phyloP scores from a whole-genome alignment of 2,113 vertebrate species.

The Gallinago media region DNA sequence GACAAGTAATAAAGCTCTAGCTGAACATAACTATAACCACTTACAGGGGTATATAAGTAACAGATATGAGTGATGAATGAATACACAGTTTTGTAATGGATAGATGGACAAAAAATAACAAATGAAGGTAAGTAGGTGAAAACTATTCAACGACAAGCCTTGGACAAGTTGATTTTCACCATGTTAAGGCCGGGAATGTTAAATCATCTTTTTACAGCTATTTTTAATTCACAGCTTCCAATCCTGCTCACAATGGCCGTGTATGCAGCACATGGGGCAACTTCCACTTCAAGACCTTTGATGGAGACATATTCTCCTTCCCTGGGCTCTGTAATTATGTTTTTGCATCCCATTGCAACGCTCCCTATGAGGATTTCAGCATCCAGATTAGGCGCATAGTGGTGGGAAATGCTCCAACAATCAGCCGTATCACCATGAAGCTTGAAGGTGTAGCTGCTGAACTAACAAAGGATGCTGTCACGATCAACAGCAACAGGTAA shows the following conservation, averaged over 20 bases:
- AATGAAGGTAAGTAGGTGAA: not conserved
- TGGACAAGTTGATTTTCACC: not conserved
- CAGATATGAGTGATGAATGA: not conserved
- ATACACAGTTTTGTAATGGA: not conserved
- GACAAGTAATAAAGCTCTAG: not conserved
- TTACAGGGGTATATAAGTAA: not conserved
- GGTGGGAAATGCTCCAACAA: not conserved
- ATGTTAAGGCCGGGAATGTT: not conserved
- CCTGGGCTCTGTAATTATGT: conserved; percentile 74
- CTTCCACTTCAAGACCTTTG: conserved; percentile 76
- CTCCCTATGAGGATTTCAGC: conserved; percentile 73
- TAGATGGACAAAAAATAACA: not conserved
- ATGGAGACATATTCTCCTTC: conserved; percentile 67
- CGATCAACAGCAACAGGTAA: conserved; percentile 67
- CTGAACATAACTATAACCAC: not conserved
- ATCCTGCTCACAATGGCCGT: conserved; percentile 63
- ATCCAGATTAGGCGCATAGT: conserved; percentile 72
- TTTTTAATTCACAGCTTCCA: conserved; percentile 63
- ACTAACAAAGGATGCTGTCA: conserved; percentile 15
- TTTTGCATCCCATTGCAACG: conserved; percentile 69
- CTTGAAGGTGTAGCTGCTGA: conserved; percentile 68
- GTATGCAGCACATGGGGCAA: conserved; percentile 77
- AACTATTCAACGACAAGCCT: not conserved
- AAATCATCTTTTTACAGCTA: not conserved
- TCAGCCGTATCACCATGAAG: conserved; percentile 68